Evolutionary conservation across 2,797 vertebrate genomes (phyloP).

Genomic region (Microchirus variegatus): DNA sequence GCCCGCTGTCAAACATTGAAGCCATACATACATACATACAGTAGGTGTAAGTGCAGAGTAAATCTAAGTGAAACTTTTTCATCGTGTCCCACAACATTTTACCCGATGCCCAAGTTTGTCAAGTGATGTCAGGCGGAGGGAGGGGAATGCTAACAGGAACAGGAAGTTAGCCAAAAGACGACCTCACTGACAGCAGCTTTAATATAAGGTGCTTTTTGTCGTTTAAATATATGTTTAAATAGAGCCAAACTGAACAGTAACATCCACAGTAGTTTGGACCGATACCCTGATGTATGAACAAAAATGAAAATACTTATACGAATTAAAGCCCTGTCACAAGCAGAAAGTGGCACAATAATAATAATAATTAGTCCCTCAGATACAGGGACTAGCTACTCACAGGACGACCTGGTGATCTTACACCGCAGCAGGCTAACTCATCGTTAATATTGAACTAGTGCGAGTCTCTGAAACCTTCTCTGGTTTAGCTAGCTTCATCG

Average conservation of each 20-base stretch:
- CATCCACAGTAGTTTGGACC: slow-evolving; percentile 2
- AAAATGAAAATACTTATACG: neutral
- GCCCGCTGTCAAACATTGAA: no score
- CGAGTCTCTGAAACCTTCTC: neutral
- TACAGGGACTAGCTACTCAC: neutral
- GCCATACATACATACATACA: no score
- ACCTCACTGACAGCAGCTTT: neutral
- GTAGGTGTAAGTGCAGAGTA: no score
- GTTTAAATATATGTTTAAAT: slow-evolving; percentile 10
- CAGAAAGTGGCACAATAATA: neutral
- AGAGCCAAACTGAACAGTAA: slow-evolving; percentile 5
- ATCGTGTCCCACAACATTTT: no score
- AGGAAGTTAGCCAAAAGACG: no score
- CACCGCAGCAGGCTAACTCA: neutral
- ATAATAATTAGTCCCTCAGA: no score
- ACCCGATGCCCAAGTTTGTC: no score
- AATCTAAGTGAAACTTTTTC: no score
- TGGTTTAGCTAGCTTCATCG: neutral
- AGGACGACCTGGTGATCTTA: neutral
- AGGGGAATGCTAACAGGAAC: no score
- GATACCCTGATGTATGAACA: neutral
- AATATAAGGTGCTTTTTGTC: slow-evolving; percentile 7
- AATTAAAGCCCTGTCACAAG: slow-evolving; percentile 7
- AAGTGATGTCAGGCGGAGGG: no score
- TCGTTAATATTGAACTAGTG: neutral